Base-by-base conservation (phyloP, 2,113 vertebrate genomes). In the Hoplias malabaricus region DNA sequence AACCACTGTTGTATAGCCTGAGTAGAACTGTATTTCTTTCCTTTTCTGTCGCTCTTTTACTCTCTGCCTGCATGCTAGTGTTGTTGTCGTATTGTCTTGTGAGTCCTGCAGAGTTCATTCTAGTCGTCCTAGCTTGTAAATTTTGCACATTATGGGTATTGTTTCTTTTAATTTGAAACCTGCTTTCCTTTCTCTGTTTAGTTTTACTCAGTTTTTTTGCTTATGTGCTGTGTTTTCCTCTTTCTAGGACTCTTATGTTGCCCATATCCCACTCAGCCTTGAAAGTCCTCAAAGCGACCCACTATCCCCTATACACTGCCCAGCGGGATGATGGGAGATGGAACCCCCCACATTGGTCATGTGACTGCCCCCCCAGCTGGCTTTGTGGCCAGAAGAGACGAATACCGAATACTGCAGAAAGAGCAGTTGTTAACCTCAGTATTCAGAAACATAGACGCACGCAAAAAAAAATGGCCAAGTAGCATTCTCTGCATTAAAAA, bases 281-380 rank as follows among this genome's bases (percentile, higher is more conserved):
- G 97, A 98, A 99, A 98, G 98, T 98, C 96, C 98, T 98, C 97
- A 99, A 98, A 99, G 98, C 98, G 98, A 99, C 98, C 97, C 98
- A 98, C 96, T 99, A 97, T 96, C 96, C 96, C 96, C 93, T 95
- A 94, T 92, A 79, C 94, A 94, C 93, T 95, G 93, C 92, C 94
- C 95, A 93, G 94, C 94, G 94, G 95, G 94, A 95, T 94, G 95
- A 94, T 94, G 95, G 95, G 94, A 95, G 94, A 95, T 95, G 94
- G 94, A 94, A 92, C 94, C 94, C 94, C 90, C 23, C 76, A 78
- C 82, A 83, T 80, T 95, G 95, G 95, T 95, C 94, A 95, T 96
- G 95, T 94, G 94, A 85, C 94, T 94, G 93, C 94, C 94, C 77
- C 70, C 77, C 65, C 73, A 92, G 91, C 95, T 95, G 95, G 94